phyloP scores from a whole-genome alignment of 2,113 vertebrate genomes.

The Oryzias celebensis region DNA sequence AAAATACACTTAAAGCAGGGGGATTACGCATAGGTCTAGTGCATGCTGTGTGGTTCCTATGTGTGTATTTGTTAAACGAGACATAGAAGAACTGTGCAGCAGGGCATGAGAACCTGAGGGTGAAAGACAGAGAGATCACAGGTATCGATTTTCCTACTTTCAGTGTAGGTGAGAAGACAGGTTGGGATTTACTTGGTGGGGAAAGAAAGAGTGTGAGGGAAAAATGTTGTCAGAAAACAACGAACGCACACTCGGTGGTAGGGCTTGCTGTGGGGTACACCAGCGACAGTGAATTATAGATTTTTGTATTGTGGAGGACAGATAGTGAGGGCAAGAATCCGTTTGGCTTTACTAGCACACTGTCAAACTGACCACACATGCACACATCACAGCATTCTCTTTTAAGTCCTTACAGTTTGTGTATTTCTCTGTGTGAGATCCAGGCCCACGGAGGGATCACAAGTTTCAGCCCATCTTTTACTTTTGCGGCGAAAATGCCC shows the following conservation, averaged over 20 bases:
- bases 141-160: slow-evolving; percentile 70
- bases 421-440: slow-evolving; percentile 1
- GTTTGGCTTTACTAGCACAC: slow-evolving; percentile 28
- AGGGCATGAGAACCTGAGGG: slow-evolving; percentile 2
- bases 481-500: background rate
- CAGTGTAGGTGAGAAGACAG: slow-evolving; percentile 54
- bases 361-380: slow-evolving; percentile 35
- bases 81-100: slow-evolving; percentile 12
- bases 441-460: background rate
- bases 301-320: slow-evolving; percentile 55
- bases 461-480: background rate
- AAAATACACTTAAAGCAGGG: background rate
- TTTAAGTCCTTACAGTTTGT: background rate
- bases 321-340: slow-evolving; percentile 35
- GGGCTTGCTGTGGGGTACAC: slow-evolving; percentile 39
- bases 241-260: slow-evolving; percentile 24
- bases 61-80: slow-evolving; percentile 2
- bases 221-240: slow-evolving; percentile 61
- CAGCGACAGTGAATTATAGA: slow-evolving; percentile 68
- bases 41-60: background rate
- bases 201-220: slow-evolving; percentile 39
- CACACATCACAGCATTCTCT: slow-evolving; percentile 4
- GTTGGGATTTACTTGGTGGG: slow-evolving; percentile 56
- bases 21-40: background rate
- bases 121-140: slow-evolving; percentile 53